These are phyloP conservation scores for Isotomurus palustris DNA, from an alignment of 2,888 invertebrate genomes.

Conservation along the genomic window DNA sequence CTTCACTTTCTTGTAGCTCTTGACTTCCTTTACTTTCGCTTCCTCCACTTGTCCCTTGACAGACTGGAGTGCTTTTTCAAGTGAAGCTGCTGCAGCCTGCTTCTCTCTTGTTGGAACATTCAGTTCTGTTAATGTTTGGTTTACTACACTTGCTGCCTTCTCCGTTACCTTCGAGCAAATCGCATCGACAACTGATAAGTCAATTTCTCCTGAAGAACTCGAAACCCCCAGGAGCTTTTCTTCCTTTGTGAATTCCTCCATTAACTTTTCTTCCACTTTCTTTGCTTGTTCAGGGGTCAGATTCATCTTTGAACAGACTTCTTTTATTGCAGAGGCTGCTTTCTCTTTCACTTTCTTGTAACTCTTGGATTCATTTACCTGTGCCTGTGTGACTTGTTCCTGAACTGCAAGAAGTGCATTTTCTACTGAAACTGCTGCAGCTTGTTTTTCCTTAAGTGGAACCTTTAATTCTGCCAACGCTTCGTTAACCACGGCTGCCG, in stretches of 20 bases:
- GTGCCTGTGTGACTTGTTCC: no score
- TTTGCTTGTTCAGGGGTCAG: not conserved
- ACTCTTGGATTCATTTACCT: no score
- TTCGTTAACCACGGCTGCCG: no score
- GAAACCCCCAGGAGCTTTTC: no score
- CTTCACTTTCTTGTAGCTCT: no score
- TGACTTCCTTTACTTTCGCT: no score
- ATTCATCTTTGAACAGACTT: not conserved
- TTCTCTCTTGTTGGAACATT: not conserved
- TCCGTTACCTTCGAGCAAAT: not conserved
- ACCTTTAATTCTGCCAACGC: no score
- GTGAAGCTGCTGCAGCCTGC: not conserved
- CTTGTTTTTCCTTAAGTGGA: no score
- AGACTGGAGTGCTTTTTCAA: not conserved
- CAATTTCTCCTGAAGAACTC: not conserved
- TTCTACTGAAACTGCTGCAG: no score
- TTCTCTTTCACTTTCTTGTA: not conserved
- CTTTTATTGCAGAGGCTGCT: not conserved
- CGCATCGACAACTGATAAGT: not conserved
- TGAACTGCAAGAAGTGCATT: no score
- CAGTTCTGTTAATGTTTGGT: not conserved
- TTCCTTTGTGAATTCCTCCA: not conserved
- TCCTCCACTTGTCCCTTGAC: no score
- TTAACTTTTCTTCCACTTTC: not conserved
- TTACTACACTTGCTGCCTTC: not conserved